These are phyloP conservation scores for Nyctibius grandis DNA, from an alignment of 2,797 vertebrate genomes.

Conservation along the genomic window DNA sequence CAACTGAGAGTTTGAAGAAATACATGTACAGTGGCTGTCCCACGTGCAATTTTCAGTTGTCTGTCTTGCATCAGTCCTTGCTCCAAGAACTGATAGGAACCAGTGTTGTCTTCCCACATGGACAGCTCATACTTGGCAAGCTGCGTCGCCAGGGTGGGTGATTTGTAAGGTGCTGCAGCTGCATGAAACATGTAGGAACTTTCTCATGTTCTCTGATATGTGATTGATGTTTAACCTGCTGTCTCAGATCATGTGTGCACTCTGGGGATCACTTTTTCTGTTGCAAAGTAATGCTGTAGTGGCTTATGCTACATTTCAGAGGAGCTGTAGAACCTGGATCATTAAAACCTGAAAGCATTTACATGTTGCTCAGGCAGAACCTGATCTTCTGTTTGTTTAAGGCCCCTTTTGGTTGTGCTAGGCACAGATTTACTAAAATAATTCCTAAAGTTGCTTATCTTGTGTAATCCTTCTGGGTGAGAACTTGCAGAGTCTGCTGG, in stretches of 20 bases:
- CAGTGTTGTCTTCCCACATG: background rate
- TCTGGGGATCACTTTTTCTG: background rate
- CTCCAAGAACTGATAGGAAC: background rate
- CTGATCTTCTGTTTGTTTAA: background rate
- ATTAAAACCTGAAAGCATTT: background rate
- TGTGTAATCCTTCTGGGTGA: background rate
- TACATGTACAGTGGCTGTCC: accelerated
- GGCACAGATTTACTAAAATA: background rate
- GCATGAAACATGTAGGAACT: background rate
- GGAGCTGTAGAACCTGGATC: background rate
- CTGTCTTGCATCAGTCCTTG: background rate
- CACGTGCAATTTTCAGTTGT: background rate
- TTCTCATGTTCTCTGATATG: background rate
- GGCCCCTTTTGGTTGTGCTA: background rate
- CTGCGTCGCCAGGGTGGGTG: background rate
- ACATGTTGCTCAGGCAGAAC: background rate
- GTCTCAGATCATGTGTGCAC: accelerated
- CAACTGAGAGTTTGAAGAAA: background rate
- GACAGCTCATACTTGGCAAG: background rate
- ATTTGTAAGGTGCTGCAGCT: background rate
- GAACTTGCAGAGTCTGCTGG: background rate
- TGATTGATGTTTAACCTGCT: background rate
- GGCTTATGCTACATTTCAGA: background rate
- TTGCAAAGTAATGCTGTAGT: background rate
- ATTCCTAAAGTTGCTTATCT: background rate